Evolutionary conservation across 2,888 invertebrate species (phyloP).

Genomic region (Drosophila rellima): DNA sequence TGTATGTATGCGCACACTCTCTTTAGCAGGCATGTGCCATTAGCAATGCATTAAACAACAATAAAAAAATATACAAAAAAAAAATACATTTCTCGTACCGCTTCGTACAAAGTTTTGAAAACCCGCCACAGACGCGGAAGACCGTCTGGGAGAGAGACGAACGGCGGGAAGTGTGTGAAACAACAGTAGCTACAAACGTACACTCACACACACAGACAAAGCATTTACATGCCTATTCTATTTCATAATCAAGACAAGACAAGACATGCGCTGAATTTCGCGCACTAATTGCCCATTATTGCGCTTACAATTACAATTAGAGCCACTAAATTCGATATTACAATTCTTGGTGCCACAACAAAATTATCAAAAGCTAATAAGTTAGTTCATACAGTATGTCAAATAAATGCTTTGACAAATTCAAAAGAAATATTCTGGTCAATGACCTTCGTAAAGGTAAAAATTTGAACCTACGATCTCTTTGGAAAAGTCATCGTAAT

Average conservation of each 20-base stretch:
- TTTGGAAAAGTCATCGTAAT: conserved; percentile 29
- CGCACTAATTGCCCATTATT: conserved; percentile 73
- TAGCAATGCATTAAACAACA: conserved; percentile 57
- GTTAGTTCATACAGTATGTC: conserved; percentile 1
- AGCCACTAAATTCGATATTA: conserved; percentile 46
- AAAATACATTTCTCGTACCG: conserved; percentile 32
- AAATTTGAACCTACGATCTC: conserved; percentile 17
- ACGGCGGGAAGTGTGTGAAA: conserved; percentile 19
- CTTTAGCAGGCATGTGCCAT: conserved; percentile 41
- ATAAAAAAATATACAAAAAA: conserved; percentile 41
- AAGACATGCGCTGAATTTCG: conserved; percentile 49
- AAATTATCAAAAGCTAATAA: conserved; percentile 27
- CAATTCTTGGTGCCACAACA: conserved; percentile 53
- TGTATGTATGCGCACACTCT: conserved; percentile 36
- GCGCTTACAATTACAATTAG: conserved; percentile 42
- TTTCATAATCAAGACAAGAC: conserved; percentile 61
- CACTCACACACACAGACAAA: not conserved
- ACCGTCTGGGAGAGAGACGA: conserved; percentile 33
- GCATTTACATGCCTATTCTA: conserved; percentile 78
- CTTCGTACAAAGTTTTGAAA: conserved; percentile 52
- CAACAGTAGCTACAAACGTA: conserved; percentile 2
- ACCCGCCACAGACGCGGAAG: conserved; percentile 68
- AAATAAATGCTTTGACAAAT: no score
- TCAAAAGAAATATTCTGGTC: conserved; percentile 29
- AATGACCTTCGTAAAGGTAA: conserved; percentile 64